Conservation (phyloP, 2,797 vertebrate species). For the Tinamus major region DNA sequence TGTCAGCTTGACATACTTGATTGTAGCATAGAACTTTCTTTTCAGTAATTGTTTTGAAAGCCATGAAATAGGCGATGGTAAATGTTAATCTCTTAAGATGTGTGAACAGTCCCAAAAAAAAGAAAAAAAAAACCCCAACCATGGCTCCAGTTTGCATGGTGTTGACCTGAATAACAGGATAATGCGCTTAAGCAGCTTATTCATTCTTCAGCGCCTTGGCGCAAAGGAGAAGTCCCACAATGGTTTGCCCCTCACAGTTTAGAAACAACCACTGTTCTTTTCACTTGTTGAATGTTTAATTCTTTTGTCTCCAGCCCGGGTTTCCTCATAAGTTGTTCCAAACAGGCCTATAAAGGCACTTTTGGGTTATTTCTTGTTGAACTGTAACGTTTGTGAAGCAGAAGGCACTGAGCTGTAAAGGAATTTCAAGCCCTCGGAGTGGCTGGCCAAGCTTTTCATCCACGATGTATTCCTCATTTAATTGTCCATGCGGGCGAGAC, state of each 20-base stretch:
- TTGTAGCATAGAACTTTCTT: background rate
- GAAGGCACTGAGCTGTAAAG: constrained; percentile 68
- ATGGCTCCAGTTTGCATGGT: constrained; percentile 18
- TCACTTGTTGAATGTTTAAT: constrained; percentile 62
- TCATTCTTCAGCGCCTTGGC: constrained; percentile 59
- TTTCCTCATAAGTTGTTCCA: constrained; percentile 51
- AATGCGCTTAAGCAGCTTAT: constrained; percentile 71
- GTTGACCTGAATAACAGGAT: constrained; percentile 71
- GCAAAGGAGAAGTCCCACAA: constrained; percentile 39
- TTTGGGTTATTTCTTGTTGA: constrained; percentile 58
- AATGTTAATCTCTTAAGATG: constrained; percentile 72
- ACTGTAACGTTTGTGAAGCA: constrained; percentile 56
- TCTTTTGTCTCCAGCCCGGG: constrained; percentile 3
- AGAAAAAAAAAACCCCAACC: background rate
- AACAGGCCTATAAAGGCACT: constrained; percentile 52
- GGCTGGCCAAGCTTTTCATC: constrained; percentile 51
- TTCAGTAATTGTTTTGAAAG: constrained; percentile 55
- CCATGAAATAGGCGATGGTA: constrained; percentile 60
- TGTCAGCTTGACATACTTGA: constrained; percentile 31
- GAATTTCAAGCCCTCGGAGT: constrained; percentile 51
- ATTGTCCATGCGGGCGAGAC: constrained; percentile 32
- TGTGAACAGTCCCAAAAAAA: constrained; percentile 32
- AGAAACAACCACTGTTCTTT: constrained; percentile 68
- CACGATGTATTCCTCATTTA: constrained; percentile 35
- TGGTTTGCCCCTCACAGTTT: constrained; percentile 45